A percentile compares a stretch with the other conserved stretches of the same genome.
Evolutionary conservation across 1,140 invertebrate species (phyloP).

Genomic region (Battus philenor): DNA sequence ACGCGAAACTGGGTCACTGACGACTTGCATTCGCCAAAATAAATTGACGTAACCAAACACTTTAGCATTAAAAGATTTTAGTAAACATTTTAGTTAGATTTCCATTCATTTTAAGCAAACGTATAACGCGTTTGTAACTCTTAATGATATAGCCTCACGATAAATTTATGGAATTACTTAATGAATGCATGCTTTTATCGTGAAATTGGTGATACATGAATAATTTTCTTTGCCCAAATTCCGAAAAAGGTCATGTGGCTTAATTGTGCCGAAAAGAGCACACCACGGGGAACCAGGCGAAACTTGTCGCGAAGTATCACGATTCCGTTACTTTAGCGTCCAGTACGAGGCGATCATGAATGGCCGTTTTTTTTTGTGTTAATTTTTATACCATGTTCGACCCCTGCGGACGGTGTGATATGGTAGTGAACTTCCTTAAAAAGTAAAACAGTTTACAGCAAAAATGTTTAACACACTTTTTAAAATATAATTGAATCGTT

Average conservation of each 20-base stretch:
- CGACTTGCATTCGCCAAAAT: constrained; percentile 14
- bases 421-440: not conserved
- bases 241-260: constrained; percentile 26
- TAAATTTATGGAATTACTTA: no score
- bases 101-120: no score
- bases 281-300: constrained; percentile 19
- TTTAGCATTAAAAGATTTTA: constrained; percentile 12
- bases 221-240: constrained; percentile 2
- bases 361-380: constrained; percentile 23
- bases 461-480: no score
- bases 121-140: no score
- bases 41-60: constrained; percentile 15
- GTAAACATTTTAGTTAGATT: constrained; percentile 3
- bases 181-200: no score
- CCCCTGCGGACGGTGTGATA: constrained; percentile 17
- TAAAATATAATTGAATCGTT: no score
- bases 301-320: constrained; percentile 25
- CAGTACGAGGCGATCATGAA: constrained; percentile 21
- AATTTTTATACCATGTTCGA: constrained; percentile 20
- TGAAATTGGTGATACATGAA: no score
- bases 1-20: constrained; percentile 12
- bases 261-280: constrained; percentile 31
- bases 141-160: no score
- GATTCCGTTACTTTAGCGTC: constrained; percentile 31
- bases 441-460: not conserved